Evolutionary conservation across 2,888 invertebrate genomes (phyloP), one percentile per base, ranked within the genome.

Genomic region (Apoderus coryli): DNA sequence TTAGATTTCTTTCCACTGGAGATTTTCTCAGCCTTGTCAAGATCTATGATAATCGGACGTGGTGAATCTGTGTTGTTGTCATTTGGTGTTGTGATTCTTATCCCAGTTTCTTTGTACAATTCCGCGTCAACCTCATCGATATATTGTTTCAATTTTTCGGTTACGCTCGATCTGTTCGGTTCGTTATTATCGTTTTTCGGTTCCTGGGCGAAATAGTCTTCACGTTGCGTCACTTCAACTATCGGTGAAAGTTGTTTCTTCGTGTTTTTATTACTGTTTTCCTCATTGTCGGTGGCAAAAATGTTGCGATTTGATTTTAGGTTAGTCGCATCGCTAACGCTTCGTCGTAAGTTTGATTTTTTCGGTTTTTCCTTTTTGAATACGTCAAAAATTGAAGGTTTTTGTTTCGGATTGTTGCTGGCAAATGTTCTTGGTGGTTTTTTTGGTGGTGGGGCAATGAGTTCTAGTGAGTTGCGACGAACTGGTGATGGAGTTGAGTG

Each of bases 181-280:
- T 47, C 37, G 27, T 34, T 24, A 19, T 36, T 28, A 15, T 34
- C 13, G 13, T 29, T 34, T 16, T 25, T 12, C 24, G 14, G 32
- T 28, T 16, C 38, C n/a, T n/a, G n/a, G 16, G 39, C 35, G 41
- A 75, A 76, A 46, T 73, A 76, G 48, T 77, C 76, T 44, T 76
- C 76, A 39, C 73, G 64, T 10, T 72, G 77, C 7, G 75, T 68
- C 38, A 73, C 72, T 57, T 82, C 82, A 40, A 81, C 80, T 29
- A 84, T 82, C 1, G 82, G 82, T 5, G 80, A 79, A 11, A 84
- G 52, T 47, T 78, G 81, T 33, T 72, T 63, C 48, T 76, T 76
- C 2, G 64, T 64, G 40, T 64, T 65, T 6, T 27, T 43, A 9
- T 30, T 30, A 16, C 30, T 26, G 10, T 45, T 43, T 27, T 41